Base-by-base conservation (phyloP, 2,113 vertebrate genomes). In the Semicossyphus pulcher region DNA sequence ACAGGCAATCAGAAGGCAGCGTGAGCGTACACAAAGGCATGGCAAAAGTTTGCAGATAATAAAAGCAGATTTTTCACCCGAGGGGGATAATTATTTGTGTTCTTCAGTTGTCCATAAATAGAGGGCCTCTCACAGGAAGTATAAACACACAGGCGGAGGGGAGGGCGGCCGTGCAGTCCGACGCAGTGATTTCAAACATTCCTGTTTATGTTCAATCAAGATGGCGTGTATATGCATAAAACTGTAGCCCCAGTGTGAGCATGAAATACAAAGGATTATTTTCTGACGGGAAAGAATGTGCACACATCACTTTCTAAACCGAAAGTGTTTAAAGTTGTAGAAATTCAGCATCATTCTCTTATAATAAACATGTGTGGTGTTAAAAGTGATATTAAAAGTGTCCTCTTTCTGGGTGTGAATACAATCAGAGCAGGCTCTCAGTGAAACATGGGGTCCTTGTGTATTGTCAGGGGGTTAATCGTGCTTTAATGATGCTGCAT, bases 1-100 rank as follows among this genome's bases (percentile, higher is more conserved):
- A 97, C 96, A 97, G 93, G 94, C 96, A 98, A 98, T 99, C 97
- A 98, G 96, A 95, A 96, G 86, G 92, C 92, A 71, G 95, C 89
- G 80, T 92, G 91, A 95, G 95, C 94, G 90, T 97, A 96, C 95
- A 98, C 96, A 97, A 96, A 94, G 95, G 93, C 95, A 95, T 94
- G 93, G 95, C 95, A 93, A 94, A 95, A 95, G 93, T 95, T 94
- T 95, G 94, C 94, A 94, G 94, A 95, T 96, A 97, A 97, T 97
- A 97, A 97, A 96, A 96, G 95, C 93, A 94, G 94, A 96, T 96
- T 96, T 96, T 97, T 96, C 89, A 96, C 93, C 92, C 86, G 93
- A 94, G 92, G 93, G 89, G 87, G 82, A 93, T 97, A 96, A 97
- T 98, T 98, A 97, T 98, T 98, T 97, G 94, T 96, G 94, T 95